Conservation (phyloP, 2,797 vertebrate genomes). For the Cuculus canorus region DNA sequence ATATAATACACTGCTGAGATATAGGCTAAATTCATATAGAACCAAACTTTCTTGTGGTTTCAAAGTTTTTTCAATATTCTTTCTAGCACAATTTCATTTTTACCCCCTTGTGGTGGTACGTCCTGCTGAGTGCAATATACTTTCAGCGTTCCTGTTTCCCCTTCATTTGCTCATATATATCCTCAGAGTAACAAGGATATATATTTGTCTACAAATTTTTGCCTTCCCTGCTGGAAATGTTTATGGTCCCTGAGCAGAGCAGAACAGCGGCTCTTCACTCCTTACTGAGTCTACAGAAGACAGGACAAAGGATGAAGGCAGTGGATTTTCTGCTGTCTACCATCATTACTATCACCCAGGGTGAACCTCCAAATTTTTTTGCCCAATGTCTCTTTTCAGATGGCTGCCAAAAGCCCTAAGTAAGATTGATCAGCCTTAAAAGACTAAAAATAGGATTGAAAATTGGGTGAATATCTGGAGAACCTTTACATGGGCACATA, state of each 20-base stretch:
- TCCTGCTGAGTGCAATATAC: slow-evolving; percentile 33
- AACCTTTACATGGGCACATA: background rate
- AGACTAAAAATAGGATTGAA: background rate
- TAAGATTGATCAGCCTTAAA: background rate
- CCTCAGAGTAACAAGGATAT: background rate
- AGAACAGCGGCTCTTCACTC: background rate
- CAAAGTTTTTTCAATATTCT: background rate
- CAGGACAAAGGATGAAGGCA: background rate
- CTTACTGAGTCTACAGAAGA: background rate
- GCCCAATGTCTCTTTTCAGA: background rate
- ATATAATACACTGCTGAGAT: background rate
- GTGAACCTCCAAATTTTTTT: background rate
- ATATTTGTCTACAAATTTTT: background rate
- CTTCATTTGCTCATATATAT: slow-evolving; percentile 9
- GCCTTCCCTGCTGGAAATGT: background rate
- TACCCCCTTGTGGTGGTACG: background rate
- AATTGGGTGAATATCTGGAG: background rate
- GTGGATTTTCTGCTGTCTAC: background rate
- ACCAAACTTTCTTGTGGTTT: background rate
- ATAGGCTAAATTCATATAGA: background rate
- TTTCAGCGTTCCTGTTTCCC: background rate
- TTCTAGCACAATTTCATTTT: background rate
- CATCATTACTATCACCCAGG: background rate
- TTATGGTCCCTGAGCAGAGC: background rate
- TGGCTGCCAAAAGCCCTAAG: background rate